Percentiles rank a stretch among this genome's conserved stretches.
Conservation (phyloP, 2,888 invertebrate genomes). For the Tenodera sinensis region DNA sequence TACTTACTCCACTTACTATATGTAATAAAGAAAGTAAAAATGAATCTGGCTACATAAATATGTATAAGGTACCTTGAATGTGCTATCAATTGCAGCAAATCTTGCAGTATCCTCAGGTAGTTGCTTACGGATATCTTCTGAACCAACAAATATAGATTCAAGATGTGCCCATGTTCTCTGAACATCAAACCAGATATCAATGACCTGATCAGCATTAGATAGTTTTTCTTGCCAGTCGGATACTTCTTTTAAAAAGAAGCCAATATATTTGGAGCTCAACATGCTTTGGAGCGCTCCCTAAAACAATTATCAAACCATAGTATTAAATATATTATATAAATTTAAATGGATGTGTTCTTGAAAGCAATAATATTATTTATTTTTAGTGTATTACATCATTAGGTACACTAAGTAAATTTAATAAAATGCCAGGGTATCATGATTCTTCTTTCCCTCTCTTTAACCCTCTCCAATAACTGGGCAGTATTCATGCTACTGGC, state of each 20-base stretch:
- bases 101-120: conserved; percentile 85
- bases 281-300: conserved; percentile 80
- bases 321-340: too few relatives aligned
- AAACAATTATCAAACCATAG: neutral
- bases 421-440: too few relatives aligned
- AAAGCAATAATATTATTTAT: too few relatives aligned
- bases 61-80: conserved; percentile 64
- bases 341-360: too few relatives aligned
- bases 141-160: conserved; percentile 93
- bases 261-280: conserved; percentile 89
- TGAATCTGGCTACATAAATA: neutral
- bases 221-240: conserved; percentile 84
- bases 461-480: too few relatives aligned
- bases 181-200: conserved; percentile 77
- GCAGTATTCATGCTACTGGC: too few relatives aligned
- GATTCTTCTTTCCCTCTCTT: too few relatives aligned
- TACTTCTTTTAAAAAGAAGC: conserved; percentile 79
- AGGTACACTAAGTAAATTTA: too few relatives aligned
- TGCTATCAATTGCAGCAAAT: conserved; percentile 81
- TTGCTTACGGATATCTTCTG: conserved; percentile 89
- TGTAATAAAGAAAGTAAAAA: too few relatives aligned
- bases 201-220: conserved; percentile 84
- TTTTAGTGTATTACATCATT: too few relatives aligned
- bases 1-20: too few relatives aligned
- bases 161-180: conserved; percentile 93